Percentiles rank a stretch among this genome's conserved stretches.
Evolutionary conservation across 1,140 invertebrate species (phyloP).

Genomic region (Andricus grossulariae): DNA sequence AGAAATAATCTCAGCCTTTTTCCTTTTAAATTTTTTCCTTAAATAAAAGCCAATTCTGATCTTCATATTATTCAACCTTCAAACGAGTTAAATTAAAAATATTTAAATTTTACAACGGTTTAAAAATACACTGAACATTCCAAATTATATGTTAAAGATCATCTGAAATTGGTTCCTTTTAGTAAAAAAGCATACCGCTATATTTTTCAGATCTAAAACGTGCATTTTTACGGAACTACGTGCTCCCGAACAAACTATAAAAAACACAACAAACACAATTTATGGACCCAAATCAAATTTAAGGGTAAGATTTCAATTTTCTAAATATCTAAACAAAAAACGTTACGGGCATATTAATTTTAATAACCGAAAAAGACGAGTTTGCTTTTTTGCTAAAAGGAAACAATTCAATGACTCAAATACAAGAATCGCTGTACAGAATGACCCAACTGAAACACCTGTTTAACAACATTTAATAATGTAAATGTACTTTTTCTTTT

Average conservation of each 20-base stretch:
- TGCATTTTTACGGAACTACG: constrained; percentile 16
- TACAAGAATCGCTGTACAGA: no score
- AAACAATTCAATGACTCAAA: background rate
- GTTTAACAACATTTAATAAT: no score
- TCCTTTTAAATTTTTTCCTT: no score
- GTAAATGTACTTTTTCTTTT: constrained; percentile 40
- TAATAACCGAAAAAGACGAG: background rate
- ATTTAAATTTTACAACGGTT: no score
- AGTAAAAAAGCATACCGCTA: constrained; percentile 16
- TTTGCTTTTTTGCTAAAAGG: constrained; percentile 21
- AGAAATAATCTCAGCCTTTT: background rate
- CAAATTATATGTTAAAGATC: background rate
- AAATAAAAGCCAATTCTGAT: no score
- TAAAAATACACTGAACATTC: background rate
- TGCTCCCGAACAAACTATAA: background rate
- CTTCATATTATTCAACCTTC: no score
- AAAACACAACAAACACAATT: constrained; percentile 20
- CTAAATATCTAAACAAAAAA: no score
- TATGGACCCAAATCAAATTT: constrained; percentile 16
- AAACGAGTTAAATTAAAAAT: no score
- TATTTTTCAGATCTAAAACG: constrained; percentile 28
- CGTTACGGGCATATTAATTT: no score
- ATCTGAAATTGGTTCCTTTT: background rate
- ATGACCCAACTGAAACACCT: no score
- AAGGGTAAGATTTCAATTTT: constrained; percentile 17